Evolutionary conservation across 2,113 vertebrate genomes (phyloP).

Genomic region (Panthera leo): DNA sequence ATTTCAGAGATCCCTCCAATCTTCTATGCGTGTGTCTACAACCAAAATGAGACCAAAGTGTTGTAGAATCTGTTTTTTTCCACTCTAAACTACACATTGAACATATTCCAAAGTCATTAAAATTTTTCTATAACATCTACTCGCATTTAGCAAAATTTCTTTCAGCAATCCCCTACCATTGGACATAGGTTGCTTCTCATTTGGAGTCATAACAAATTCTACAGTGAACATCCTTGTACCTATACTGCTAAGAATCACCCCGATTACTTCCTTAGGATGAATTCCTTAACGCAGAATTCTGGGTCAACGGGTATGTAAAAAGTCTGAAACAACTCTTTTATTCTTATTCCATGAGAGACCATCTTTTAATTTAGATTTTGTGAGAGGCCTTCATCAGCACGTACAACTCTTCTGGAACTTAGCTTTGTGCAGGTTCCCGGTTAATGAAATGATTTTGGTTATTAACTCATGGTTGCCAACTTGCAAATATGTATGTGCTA

Average conservation of each 20-base stretch:
- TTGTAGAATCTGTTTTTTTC: not conserved
- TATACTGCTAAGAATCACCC: not conserved
- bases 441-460: not conserved
- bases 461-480: not conserved
- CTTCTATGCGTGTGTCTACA: not conserved
- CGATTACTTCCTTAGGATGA: not conserved
- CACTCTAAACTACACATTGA: not conserved
- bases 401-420: not conserved
- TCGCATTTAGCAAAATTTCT: not conserved
- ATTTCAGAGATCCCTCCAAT: not conserved
- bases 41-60: not conserved
- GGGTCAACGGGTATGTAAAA: not conserved
- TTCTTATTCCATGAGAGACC: not conserved
- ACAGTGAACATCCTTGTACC: not conserved
- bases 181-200: not conserved
- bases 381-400: not conserved
- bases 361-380: not conserved
- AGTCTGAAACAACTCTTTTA: not conserved
- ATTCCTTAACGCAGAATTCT: conserved; percentile 3
- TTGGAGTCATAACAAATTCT: not conserved
- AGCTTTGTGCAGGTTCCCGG: not conserved
- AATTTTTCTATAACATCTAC: not conserved
- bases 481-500: not conserved
- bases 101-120: not conserved
- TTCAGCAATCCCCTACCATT: not conserved